Base-by-base conservation (phyloP, 2,113 vertebrate genomes). In the Tor tambroides region DNA sequence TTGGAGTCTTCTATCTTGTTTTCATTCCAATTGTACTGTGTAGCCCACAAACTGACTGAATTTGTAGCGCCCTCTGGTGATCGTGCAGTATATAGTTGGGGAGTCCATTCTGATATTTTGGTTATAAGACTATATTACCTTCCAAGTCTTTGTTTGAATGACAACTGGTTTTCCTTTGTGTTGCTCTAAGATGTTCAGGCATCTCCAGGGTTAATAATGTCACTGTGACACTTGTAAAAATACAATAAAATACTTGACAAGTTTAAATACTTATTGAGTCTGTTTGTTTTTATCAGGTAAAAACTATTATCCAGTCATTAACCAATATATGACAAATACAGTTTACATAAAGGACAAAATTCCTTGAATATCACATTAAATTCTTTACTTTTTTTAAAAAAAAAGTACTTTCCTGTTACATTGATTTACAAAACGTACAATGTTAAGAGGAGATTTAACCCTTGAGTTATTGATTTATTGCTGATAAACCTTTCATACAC, bases 11-110 rank as follows among this genome's bases (percentile, higher is more conserved):
- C 35, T 46, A 28, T 21, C 56, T 38, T 76, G 69, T 19, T 38
- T 43, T 1, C 1, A 30, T n/a, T 67, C n/a, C 41, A 26, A 21
- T n/a, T 63, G 4, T 3, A 17, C 32, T 21, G n/a, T 61, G 5
- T 28, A 61, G 4, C 26, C 4, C 35, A 17, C 26, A 6, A 19
- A 54, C 54, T 59, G 54, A 59, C 28, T 30, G 17, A n/a, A 38
- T 63, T 5, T 59, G 43, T 38, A 56, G 77, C 49, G 46, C 77
- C 46, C 76, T 72, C 85, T 80, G 77, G 4, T 80, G 85, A 26
- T 1, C 21, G 1, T 85, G 6, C 21, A 35, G 51, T 59, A n/a
- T 59, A 80, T 38, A 32, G 15, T 69, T 15, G 6, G 65, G 15
- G 28, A 6, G 15, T 71, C 30, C 30, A 71, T 30, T 10, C 7